Conservation (phyloP, 2,888 invertebrate genomes). For the Ametastegia equiseti region DNA sequence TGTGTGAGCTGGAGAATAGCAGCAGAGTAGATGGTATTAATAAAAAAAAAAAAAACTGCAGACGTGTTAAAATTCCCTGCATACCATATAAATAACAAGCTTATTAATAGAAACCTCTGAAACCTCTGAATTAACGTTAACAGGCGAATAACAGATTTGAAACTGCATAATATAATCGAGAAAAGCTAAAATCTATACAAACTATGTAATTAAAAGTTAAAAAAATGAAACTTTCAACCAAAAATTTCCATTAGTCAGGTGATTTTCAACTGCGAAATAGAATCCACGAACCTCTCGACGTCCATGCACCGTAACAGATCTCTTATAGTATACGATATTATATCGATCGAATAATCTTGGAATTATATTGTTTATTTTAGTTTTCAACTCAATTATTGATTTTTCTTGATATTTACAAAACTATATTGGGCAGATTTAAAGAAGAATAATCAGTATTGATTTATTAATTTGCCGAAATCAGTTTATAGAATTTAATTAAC, state of each 20-base stretch:
- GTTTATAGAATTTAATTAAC: too few relatives aligned
- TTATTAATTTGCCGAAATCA: too few relatives aligned
- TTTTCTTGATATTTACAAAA: too few relatives aligned
- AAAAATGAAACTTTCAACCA: not conserved
- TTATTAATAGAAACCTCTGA: conserved; percentile 28
- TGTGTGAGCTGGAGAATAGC: too few relatives aligned
- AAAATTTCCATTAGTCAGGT: not conserved
- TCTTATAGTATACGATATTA: not conserved
- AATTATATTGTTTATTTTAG: too few relatives aligned
- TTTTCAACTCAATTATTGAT: too few relatives aligned
- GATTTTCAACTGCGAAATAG: not conserved
- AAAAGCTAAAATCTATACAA: too few relatives aligned
- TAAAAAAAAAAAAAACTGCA: not conserved
- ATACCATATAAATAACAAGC: not conserved
- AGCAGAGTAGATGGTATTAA: not conserved
- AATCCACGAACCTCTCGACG: conserved; percentile 64
- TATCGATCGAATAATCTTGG: not conserved
- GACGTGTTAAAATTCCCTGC: not conserved
- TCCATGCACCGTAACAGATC: conserved; percentile 63
- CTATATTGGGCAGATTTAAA: too few relatives aligned
- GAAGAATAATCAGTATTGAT: too few relatives aligned
- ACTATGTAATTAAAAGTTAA: too few relatives aligned
- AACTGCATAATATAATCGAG: not conserved
- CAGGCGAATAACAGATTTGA: not conserved
- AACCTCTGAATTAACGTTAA: not conserved